Percentiles rank a stretch among this genome's conserved stretches.
These are phyloP conservation scores for Opisthograptis luteolata DNA, from an alignment of 2,888 invertebrate genomes.

Conservation along the genomic window DNA sequence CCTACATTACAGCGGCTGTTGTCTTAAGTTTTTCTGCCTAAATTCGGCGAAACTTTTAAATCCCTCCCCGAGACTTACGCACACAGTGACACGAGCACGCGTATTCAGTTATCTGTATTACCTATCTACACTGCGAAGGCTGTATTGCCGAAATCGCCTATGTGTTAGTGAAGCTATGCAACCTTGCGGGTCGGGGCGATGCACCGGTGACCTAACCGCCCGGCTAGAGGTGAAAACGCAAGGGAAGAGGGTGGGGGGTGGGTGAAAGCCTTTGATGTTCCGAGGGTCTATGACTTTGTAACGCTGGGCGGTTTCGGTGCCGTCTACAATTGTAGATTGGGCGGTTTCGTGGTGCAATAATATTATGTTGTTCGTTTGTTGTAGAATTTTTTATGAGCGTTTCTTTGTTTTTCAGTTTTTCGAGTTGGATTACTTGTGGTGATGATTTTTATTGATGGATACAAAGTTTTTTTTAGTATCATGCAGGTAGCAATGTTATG, in stretches of 20 bases:
- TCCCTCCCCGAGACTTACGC: not conserved
- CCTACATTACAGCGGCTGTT: not conserved
- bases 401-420: too few species aligned
- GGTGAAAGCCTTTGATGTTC: conserved; percentile 17
- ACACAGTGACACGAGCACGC: conserved; percentile 13
- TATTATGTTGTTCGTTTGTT: not conserved
- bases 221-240: conserved; percentile 15
- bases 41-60: conserved; percentile 1
- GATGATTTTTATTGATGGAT: too few species aligned
- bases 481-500: too few species aligned
- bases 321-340: conserved; percentile 7
- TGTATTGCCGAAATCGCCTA: conserved; percentile 12
- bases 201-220: conserved; percentile 13
- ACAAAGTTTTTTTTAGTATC: too few species aligned
- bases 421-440: too few species aligned
- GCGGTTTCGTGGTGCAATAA: conserved; percentile 11
- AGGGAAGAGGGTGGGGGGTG: conserved; percentile 7
- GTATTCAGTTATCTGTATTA: conserved; percentile 12
- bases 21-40: not conserved
- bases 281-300: conserved; percentile 31
- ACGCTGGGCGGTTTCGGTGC: conserved; percentile 14
- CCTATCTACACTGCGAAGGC: conserved; percentile 3
- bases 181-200: conserved; percentile 17
- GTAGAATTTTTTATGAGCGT: not conserved
- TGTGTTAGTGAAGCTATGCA: conserved; percentile 12